These are phyloP conservation scores for Apotomis turbidana DNA, from an alignment of 2,888 invertebrate species.

Conservation along the genomic window DNA sequence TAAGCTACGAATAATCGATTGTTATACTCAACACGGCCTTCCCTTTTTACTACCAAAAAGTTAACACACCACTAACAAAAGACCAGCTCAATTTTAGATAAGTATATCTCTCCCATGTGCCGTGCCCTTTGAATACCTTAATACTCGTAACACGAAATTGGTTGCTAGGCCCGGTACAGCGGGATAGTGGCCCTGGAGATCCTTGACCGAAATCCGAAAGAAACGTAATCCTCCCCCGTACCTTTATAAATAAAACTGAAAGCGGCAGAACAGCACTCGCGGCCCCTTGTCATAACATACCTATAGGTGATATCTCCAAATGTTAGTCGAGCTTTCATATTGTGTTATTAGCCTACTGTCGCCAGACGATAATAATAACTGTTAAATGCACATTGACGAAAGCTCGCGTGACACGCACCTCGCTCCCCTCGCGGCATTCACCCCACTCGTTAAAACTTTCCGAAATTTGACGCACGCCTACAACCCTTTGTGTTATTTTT, in stretches of 20 bases:
- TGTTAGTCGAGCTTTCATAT: constrained; percentile 40
- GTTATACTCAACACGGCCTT: neutral
- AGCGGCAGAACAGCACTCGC: constrained; percentile 24
- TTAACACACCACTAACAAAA: neutral
- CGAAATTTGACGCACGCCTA: constrained; percentile 71
- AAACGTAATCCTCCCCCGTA: constrained; percentile 28
- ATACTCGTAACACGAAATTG: constrained; percentile 22
- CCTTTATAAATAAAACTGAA: constrained; percentile 37
- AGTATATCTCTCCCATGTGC: constrained; percentile 20
- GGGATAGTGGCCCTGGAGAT: constrained; percentile 14
- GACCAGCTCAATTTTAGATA: neutral
- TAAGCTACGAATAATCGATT: neutral
- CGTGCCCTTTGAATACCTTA: constrained; percentile 15
- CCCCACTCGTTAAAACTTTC: constrained; percentile 78
- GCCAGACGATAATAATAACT: constrained; percentile 59
- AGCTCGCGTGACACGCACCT: constrained; percentile 68
- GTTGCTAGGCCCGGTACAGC: constrained; percentile 9
- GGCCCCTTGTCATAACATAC: constrained; percentile 32
- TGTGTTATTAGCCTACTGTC: constrained; percentile 52
- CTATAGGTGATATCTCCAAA: constrained; percentile 10
- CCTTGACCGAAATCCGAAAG: constrained; percentile 28
- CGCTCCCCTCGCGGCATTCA: constrained; percentile 54
- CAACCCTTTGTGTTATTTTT: constrained; percentile 75
- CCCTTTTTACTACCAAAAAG: constrained; percentile 2
- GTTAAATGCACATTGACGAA: constrained; percentile 68